These are phyloP conservation scores for Semnornis frantzii DNA, from an alignment of 2,113 vertebrate species.

Conservation along the genomic window DNA sequence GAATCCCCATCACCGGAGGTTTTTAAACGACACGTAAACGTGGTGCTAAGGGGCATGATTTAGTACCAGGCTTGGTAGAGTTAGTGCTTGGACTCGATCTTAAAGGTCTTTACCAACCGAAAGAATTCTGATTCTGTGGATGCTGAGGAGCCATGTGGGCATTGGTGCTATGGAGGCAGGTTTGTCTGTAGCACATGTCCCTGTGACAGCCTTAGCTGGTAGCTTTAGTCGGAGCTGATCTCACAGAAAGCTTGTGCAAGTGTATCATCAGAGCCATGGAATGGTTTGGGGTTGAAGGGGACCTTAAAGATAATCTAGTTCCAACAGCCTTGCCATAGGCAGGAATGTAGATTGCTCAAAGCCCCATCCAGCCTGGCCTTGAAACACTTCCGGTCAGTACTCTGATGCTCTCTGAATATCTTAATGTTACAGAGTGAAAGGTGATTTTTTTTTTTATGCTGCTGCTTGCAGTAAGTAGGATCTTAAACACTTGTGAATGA, in stretches of 20 bases:
- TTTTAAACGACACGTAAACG: no score
- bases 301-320: not conserved
- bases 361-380: not conserved
- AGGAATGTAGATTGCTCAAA: not conserved
- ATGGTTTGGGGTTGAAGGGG: not conserved
- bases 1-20: no score
- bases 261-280: not conserved
- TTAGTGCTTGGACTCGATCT: no score
- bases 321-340: not conserved
- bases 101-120: no score
- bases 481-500: fast-evolving
- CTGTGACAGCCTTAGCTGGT: not conserved
- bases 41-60: no score
- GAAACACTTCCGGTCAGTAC: not conserved
- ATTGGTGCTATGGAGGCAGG: fast-evolving
- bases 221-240: fast-evolving
- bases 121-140: no score
- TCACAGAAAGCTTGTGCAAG: fast-evolving
- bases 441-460: fast-evolving
- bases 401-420: not conserved
- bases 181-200: fast-evolving
- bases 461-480: not conserved
- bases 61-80: no score
- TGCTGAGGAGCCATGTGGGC: not conserved
- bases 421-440: fast-evolving